Conservation (phyloP, 2,888 invertebrate genomes). For the Danaus chrysippus region DNA sequence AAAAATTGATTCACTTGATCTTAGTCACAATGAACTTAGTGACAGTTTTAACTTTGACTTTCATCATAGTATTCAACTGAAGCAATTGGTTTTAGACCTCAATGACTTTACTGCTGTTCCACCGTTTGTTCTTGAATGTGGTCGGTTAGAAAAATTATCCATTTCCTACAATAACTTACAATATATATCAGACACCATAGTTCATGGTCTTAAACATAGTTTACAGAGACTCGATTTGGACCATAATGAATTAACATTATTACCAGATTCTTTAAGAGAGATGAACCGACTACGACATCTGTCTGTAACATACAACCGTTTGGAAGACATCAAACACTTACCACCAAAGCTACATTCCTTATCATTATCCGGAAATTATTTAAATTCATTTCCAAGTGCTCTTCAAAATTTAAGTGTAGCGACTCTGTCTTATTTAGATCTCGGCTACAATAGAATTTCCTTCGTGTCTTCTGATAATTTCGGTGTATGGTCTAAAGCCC, state of each 20-base stretch:
- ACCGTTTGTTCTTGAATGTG: conserved; percentile 79
- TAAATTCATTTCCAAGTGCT: conserved; percentile 81
- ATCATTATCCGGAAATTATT: conserved; percentile 85
- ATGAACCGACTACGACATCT: conserved; percentile 83
- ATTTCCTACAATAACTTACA: conserved; percentile 85
- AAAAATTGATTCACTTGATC: conserved; percentile 86
- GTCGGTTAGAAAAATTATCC: conserved; percentile 85
- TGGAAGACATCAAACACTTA: conserved; percentile 72
- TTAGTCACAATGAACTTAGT: conserved; percentile 87
- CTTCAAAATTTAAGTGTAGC: conserved; percentile 81
- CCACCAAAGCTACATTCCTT: conserved; percentile 83
- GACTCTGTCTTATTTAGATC: conserved; percentile 82
- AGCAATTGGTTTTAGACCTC: conserved; percentile 86
- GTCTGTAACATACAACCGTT: conserved; percentile 87
- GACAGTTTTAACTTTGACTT: conserved; percentile 81
- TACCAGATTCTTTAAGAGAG: conserved; percentile 81
- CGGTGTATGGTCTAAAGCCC: conserved; percentile 83
- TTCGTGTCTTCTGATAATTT: conserved; percentile 83
- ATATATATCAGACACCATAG: conserved; percentile 81
- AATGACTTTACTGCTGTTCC: conserved; percentile 84
- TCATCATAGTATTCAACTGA: conserved; percentile 81
- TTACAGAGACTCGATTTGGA: conserved; percentile 88
- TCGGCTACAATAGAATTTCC: conserved; percentile 88
- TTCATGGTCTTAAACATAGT: conserved; percentile 82
- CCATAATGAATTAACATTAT: conserved; percentile 81